These are phyloP conservation scores for Mesitornis unicolor DNA, from an alignment of 2,113 vertebrate genomes.

Conservation along the genomic window DNA sequence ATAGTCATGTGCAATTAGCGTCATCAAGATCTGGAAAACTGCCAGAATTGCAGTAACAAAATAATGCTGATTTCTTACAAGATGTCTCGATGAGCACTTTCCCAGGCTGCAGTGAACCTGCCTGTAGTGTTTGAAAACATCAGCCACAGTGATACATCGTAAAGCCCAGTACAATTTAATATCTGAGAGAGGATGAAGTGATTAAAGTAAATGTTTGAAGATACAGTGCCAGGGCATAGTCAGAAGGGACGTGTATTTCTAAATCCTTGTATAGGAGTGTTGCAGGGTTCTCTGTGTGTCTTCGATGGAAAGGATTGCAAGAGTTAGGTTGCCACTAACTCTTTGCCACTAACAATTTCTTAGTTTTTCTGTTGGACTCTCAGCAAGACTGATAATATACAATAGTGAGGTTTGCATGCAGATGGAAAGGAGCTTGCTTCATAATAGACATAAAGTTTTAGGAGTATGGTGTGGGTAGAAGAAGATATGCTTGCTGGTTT, in stretches of 20 bases:
- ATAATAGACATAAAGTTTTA: background rate
- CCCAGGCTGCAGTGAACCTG: background rate
- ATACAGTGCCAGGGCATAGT: background rate
- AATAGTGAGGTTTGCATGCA: background rate
- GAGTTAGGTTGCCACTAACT: background rate
- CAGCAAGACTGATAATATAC: background rate
- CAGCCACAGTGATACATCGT: accelerated
- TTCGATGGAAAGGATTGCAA: background rate
- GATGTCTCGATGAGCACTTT: background rate
- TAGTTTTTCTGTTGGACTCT: background rate
- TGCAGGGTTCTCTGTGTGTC: background rate
- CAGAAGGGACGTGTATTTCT: background rate
- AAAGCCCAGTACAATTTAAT: background rate
- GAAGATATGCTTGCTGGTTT: background rate
- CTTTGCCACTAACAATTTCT: background rate
- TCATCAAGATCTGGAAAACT: background rate
- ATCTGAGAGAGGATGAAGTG: background rate
- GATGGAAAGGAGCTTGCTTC: background rate
- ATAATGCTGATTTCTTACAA: background rate
- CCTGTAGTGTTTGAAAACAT: background rate
- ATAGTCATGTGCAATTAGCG: background rate
- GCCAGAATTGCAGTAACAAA: background rate
- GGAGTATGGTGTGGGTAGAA: background rate
- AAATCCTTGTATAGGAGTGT: background rate
- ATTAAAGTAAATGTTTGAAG: background rate